A percentile compares a stretch with the other conserved stretches of the same genome.
These are phyloP conservation scores for Miniopterus natalensis DNA, from an alignment of 2,113 vertebrate genomes.

Conservation along the genomic window DNA sequence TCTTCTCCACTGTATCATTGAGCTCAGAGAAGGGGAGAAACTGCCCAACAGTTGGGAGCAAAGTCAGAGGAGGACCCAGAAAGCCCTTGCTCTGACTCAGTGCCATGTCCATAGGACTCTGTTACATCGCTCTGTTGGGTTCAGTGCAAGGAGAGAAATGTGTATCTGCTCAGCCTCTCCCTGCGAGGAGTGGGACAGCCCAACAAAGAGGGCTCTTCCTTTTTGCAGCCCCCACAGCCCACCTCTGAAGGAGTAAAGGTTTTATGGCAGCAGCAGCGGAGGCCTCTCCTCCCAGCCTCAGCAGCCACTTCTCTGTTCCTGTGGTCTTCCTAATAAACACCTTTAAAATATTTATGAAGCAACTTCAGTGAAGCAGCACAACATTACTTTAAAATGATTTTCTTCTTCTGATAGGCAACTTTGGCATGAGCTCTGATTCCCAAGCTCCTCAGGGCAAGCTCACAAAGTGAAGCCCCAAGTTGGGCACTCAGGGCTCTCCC, in stretches of 20 bases:
- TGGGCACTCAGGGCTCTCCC: background rate
- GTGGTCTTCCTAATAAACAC: slow-evolving; percentile 76
- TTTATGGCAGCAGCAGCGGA: background rate
- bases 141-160: background rate
- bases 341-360: slow-evolving; percentile 77
- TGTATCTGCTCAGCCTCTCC: background rate
- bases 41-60: background rate
- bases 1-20: background rate
- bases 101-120: accelerated
- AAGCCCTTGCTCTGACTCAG: background rate
- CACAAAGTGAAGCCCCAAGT: background rate
- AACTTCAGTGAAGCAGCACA: slow-evolving; percentile 51
- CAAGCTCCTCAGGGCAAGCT: background rate
- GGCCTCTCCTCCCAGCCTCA: background rate
- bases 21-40: background rate
- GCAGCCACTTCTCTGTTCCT: slow-evolving; percentile 48
- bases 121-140: background rate
- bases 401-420: slow-evolving; percentile 7
- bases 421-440: background rate
- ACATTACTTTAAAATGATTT: slow-evolving; percentile 53
- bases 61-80: background rate
- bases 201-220: background rate
- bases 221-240: background rate
- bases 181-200: too few species aligned
- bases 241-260: background rate